phyloP scores from a whole-genome alignment of 2,113 vertebrate species.

The Barbus barbus region DNA sequence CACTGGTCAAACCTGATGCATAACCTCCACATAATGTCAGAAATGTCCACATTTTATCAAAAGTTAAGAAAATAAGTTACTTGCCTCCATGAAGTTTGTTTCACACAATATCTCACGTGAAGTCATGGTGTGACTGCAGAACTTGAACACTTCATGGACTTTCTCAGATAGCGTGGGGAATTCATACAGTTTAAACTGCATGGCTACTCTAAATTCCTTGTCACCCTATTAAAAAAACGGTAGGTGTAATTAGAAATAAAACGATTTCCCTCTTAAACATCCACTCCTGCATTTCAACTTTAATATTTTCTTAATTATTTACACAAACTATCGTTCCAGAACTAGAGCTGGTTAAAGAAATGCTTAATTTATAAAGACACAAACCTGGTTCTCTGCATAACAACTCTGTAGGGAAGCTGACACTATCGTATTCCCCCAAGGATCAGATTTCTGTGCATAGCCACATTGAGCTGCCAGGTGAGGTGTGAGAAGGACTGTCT shows the following conservation, averaged over 20 bases:
- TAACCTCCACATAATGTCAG: not conserved
- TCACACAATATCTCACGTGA: conserved; percentile 31
- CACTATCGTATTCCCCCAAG: conserved; percentile 23
- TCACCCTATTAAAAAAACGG: not conserved
- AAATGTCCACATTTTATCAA: not conserved
- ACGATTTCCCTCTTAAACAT: not conserved
- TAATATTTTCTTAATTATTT: not conserved
- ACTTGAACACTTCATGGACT: not conserved
- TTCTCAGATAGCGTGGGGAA: not conserved
- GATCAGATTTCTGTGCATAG: conserved; percentile 35
- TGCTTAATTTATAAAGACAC: conserved; percentile 21
- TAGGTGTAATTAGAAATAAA: not conserved
- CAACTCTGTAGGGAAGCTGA: conserved; percentile 5
- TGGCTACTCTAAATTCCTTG: not conserved
- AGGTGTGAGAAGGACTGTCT: conserved; percentile 34
- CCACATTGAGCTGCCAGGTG: conserved; percentile 22
- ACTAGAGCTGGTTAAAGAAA: not conserved
- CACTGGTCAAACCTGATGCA: not conserved
- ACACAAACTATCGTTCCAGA: not conserved
- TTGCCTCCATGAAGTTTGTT: conserved; percentile 34
- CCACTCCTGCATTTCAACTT: not conserved
- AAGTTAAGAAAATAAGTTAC: not conserved
- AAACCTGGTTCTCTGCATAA: conserved; percentile 19
- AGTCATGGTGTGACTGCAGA: not conserved
- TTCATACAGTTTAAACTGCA: conserved; percentile 2